A percentile compares a stretch with the other conserved stretches of the same genome.
Conservation (phyloP, 2,113 vertebrate genomes). For the Notiomystis cincta region DNA sequence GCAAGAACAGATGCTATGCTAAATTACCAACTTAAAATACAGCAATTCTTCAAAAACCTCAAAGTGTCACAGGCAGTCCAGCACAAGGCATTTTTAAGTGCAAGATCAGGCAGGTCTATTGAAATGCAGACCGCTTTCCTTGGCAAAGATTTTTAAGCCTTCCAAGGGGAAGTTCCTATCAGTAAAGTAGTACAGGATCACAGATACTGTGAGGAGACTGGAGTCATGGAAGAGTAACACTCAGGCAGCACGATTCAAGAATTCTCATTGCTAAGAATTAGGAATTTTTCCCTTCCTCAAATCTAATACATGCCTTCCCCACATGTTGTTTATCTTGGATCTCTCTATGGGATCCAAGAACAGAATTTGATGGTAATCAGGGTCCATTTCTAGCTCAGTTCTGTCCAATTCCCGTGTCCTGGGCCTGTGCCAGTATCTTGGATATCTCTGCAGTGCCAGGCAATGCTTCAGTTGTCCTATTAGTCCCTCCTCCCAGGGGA, state of each 20-base stretch:
- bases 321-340: slow-evolving; percentile 3
- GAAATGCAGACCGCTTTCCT: slow-evolving; percentile 56
- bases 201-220: slow-evolving; percentile 38
- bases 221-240: not conserved
- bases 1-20: slow-evolving; percentile 41
- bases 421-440: not conserved
- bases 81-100: slow-evolving; percentile 57
- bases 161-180: slow-evolving; percentile 27
- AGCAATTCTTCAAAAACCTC: slow-evolving; percentile 23
- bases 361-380: slow-evolving; percentile 5
- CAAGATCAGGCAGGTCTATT: slow-evolving; percentile 28
- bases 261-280: slow-evolving; percentile 18
- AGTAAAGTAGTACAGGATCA: slow-evolving; percentile 19
- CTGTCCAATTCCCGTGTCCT: not conserved
- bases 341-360: not conserved
- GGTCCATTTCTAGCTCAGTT: not conserved
- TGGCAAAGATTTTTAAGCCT: slow-evolving; percentile 49
- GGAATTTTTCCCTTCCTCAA: not conserved
- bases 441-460: not conserved
- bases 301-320: not conserved
- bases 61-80: slow-evolving; percentile 52
- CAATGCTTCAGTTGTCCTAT: slow-evolving; percentile 5
- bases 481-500: not conserved
- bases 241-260: not conserved
- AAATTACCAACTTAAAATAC: slow-evolving; percentile 27